phyloP scores from a whole-genome alignment of 2,797 vertebrate genomes.

The Melanotaenia boesemani region DNA sequence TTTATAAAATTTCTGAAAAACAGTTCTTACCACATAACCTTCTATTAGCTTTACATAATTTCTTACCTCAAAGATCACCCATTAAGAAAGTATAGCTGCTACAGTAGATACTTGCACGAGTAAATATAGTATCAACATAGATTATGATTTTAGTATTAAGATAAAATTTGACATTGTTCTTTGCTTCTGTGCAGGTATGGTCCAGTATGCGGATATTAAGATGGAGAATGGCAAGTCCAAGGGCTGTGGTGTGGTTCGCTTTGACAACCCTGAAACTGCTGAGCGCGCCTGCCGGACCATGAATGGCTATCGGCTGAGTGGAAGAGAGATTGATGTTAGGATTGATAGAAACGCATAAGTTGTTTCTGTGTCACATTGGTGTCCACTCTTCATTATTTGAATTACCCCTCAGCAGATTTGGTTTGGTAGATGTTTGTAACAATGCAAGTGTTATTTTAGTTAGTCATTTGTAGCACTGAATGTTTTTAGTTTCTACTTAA shows the following conservation, averaged over 20 bases:
- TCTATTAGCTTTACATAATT: too few relatives aligned
- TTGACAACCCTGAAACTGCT: constrained; percentile 94
- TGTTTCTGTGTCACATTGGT: constrained; percentile 41
- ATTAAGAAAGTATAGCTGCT: too few relatives aligned
- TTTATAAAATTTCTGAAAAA: too few relatives aligned
- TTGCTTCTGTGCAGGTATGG: constrained; percentile 85
- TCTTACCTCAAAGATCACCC: too few relatives aligned
- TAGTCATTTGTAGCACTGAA: constrained; percentile 6
- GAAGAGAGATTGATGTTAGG: constrained; percentile 96
- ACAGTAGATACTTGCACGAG: too few relatives aligned
- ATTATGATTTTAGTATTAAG: neutral
- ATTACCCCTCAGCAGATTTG: constrained; percentile 37
- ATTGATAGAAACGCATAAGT: constrained; percentile 95
- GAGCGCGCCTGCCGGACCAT: constrained; percentile 96
- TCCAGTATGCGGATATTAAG: constrained; percentile 97
- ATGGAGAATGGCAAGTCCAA: constrained; percentile 99
- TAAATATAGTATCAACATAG: too few relatives aligned
- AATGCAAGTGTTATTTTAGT: constrained; percentile 67
- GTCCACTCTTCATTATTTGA: constrained; percentile 43
- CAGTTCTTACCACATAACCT: too few relatives aligned
- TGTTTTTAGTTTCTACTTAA: constrained; percentile 70
- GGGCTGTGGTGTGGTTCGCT: constrained; percentile 95
- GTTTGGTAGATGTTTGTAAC: constrained; percentile 63
- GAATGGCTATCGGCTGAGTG: constrained; percentile 94
- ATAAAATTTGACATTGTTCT: neutral